Percentiles rank a stretch among this genome's conserved stretches.
phyloP scores from a whole-genome alignment of 2,797 vertebrate species.

The Cyclopterus lumpus region DNA sequence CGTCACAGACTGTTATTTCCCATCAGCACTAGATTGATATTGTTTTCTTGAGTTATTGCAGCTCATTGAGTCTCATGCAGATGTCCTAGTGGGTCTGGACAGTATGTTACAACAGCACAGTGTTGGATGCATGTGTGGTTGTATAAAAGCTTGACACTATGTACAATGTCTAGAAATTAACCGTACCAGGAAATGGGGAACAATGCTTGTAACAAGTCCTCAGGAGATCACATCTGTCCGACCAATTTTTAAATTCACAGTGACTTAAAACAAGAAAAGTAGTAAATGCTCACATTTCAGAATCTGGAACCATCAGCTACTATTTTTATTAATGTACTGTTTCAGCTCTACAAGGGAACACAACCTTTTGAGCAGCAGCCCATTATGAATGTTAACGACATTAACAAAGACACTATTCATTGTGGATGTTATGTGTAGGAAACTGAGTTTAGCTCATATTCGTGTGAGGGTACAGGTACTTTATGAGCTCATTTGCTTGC shows the following conservation, averaged over 20 bases:
- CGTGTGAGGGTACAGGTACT: constrained; percentile 53
- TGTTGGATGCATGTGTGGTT: neutral
- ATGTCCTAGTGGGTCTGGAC: constrained; percentile 19
- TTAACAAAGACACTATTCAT: neutral
- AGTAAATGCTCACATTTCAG: neutral
- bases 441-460: constrained; percentile 67
- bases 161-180: neutral
- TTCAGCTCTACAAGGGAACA: too few species aligned
- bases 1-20: constrained; percentile 55
- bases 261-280: neutral
- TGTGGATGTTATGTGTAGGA: constrained; percentile 50
- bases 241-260: neutral
- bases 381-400: too few species aligned
- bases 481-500: constrained; percentile 67
- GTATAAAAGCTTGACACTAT: neutral
- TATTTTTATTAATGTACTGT: neutral
- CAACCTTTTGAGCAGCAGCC: neutral
- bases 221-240: neutral
- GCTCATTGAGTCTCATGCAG: constrained; percentile 13
- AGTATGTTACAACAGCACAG: constrained; percentile 2
- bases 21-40: constrained; percentile 47
- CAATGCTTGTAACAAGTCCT: neutral
- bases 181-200: neutral
- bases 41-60: constrained; percentile 31
- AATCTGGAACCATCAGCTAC: too few species aligned